A percentile compares a stretch with the other conserved stretches of the same genome.
Conservation (phyloP, 2,888 invertebrate species). For the Athalia cordata region DNA sequence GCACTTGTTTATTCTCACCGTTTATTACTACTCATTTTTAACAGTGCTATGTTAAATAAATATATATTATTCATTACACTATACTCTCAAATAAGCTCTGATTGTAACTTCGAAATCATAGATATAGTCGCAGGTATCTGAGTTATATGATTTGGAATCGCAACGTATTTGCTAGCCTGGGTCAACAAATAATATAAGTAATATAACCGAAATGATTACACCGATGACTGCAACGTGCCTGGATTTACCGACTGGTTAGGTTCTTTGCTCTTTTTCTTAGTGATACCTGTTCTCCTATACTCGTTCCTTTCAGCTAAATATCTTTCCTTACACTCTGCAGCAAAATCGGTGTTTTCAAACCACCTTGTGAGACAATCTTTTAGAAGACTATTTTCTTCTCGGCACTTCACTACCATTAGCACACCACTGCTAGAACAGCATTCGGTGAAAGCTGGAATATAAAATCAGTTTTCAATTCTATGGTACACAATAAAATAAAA, state of each 20-base stretch:
- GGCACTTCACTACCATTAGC: conserved; percentile 85
- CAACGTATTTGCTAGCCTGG: background rate
- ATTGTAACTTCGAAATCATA: no score
- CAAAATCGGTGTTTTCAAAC: conserved; percentile 87
- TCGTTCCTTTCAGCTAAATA: conserved; percentile 89
- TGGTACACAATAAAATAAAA: conserved; percentile 1
- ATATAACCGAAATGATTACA: conserved; percentile 11
- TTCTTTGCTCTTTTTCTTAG: conserved; percentile 72
- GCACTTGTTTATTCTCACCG: background rate
- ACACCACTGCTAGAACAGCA: conserved; percentile 81
- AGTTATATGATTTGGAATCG: background rate
- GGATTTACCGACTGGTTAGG: background rate
- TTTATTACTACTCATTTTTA: conserved; percentile 16
- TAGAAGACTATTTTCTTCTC: conserved; percentile 81
- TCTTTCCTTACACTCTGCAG: conserved; percentile 82
- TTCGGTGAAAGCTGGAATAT: conserved; percentile 74
- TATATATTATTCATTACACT: no score
- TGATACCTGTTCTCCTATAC: conserved; percentile 87
- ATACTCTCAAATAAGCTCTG: no score
- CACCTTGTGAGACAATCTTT: conserved; percentile 84
- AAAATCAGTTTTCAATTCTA: background rate
- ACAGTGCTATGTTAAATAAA: no score
- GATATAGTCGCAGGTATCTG: no score
- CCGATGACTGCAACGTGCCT: conserved; percentile 3
- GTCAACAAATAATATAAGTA: background rate